A percentile compares a stretch with the other conserved stretches of the same genome.
Evolutionary conservation across 2,888 invertebrate genomes (phyloP).

Genomic region (Arctia plantaginis): DNA sequence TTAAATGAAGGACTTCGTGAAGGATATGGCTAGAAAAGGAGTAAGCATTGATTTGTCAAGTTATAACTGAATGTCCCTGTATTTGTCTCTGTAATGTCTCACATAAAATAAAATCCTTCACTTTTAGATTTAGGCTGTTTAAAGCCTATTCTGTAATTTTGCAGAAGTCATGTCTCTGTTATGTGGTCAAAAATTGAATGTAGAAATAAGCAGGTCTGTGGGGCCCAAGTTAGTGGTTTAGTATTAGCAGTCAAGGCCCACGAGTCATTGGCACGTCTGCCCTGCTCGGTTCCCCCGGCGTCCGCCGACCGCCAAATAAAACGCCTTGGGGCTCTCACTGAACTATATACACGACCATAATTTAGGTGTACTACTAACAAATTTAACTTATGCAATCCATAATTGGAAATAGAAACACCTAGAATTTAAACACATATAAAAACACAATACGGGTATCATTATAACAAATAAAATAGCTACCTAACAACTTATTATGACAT

Average conservation of each 20-base stretch:
- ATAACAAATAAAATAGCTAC: not conserved
- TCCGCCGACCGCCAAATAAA: slow-evolving; percentile 62
- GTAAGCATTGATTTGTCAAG: not conserved
- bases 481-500: not conserved
- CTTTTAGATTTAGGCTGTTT: not conserved
- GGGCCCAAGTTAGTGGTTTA: slow-evolving; percentile 60
- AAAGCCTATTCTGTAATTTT: slow-evolving; percentile 4
- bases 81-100: not conserved
- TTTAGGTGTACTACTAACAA: not conserved
- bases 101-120: not conserved
- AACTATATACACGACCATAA: slow-evolving; percentile 26
- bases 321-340: slow-evolving; percentile 38
- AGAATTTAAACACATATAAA: not conserved
- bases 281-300: slow-evolving; percentile 45
- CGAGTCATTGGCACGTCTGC: slow-evolving; percentile 77
- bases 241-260: slow-evolving; percentile 72
- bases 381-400: not conserved
- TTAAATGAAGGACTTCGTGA: not conserved
- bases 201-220: slow-evolving; percentile 39
- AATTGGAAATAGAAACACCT: not conserved
- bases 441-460: not conserved
- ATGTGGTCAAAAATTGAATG: slow-evolving; percentile 24
- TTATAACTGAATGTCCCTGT: not conserved
- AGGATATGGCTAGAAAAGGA: slow-evolving; percentile 20
- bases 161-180: slow-evolving; percentile 29